phyloP scores from a whole-genome alignment of 1,140 invertebrate species.

The Dendroctonus ponderosae region DNA sequence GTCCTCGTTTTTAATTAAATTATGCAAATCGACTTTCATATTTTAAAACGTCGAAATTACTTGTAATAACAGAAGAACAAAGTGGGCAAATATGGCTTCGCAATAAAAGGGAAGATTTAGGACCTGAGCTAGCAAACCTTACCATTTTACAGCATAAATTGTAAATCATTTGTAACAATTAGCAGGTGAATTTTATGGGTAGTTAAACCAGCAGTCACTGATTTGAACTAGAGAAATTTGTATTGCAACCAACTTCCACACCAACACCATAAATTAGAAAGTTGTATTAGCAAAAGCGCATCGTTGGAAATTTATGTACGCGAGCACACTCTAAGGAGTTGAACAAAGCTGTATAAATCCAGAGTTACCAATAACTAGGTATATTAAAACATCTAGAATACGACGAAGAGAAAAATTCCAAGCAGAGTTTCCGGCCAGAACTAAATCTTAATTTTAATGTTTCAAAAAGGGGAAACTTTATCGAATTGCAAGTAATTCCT shows the following conservation, averaged over 20 bases:
- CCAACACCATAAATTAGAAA: no score
- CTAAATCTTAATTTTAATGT: background rate
- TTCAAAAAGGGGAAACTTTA: background rate
- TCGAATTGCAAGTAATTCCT: background rate
- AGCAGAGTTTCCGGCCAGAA: no score
- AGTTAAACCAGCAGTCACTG: background rate
- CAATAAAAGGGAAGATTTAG: background rate
- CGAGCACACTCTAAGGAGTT: no score
- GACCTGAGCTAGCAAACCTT: background rate
- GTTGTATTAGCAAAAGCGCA: no score
- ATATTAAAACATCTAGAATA: no score
- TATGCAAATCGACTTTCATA: conserved; percentile 19
- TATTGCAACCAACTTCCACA: no score
- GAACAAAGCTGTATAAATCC: no score
- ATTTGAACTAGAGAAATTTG: background rate
- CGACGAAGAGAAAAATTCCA: no score
- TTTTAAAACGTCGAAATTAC: conserved; percentile 16
- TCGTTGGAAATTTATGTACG: no score
- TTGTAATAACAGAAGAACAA: conserved; percentile 16
- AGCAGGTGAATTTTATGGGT: background rate
- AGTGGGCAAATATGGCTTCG: conserved; percentile 2
- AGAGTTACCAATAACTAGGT: no score
- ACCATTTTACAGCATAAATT: background rate
- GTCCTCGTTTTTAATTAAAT: conserved; percentile 17
- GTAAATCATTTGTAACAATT: background rate